Percentiles rank a stretch among this genome's conserved stretches.
These are phyloP conservation scores for Mesoligia furuncula DNA, from an alignment of 2,888 invertebrate genomes.

Conservation along the genomic window DNA sequence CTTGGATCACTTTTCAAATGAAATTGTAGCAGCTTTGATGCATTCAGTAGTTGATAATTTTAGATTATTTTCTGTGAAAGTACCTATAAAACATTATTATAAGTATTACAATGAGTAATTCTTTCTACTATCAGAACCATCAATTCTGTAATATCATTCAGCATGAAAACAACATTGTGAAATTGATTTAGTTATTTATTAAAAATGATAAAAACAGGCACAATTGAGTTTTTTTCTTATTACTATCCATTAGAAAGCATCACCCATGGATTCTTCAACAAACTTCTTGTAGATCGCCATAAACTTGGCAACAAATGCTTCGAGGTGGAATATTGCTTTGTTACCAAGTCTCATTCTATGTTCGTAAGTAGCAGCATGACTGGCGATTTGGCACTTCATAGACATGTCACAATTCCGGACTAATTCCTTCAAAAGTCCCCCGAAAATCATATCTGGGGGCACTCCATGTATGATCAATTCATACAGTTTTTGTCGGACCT, in stretches of 20 bases:
- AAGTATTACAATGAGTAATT: constrained; percentile 69
- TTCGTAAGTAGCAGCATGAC: constrained; percentile 97
- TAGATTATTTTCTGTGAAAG: constrained; percentile 79
- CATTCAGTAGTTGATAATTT: constrained; percentile 85
- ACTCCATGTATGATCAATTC: constrained; percentile 98
- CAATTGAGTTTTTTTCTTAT: constrained; percentile 33
- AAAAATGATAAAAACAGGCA: constrained; percentile 53
- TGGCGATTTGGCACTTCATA: constrained; percentile 96
- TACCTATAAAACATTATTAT: constrained; percentile 84
- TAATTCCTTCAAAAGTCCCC: constrained; percentile 95
- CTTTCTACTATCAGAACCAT: neutral
- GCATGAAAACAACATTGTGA: constrained; percentile 47
- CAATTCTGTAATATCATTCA: constrained; percentile 15
- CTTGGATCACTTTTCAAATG: constrained; percentile 83
- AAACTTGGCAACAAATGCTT: constrained; percentile 99
- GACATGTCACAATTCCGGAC: constrained; percentile 97
- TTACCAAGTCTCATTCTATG: constrained; percentile 97
- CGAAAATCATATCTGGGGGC: constrained; percentile 97
- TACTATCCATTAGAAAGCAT: constrained; percentile 82
- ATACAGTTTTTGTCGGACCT: constrained; percentile 96
- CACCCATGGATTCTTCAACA: constrained; percentile 93
- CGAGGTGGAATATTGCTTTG: constrained; percentile 98
- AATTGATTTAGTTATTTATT: constrained; percentile 54
- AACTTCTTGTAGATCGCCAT: constrained; percentile 98
- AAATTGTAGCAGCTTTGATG: constrained; percentile 84